A percentile compares a stretch with the other conserved stretches of the same genome.
Evolutionary conservation across 2,797 vertebrate species (phyloP).

Genomic region (Sebastes reedi): DNA sequence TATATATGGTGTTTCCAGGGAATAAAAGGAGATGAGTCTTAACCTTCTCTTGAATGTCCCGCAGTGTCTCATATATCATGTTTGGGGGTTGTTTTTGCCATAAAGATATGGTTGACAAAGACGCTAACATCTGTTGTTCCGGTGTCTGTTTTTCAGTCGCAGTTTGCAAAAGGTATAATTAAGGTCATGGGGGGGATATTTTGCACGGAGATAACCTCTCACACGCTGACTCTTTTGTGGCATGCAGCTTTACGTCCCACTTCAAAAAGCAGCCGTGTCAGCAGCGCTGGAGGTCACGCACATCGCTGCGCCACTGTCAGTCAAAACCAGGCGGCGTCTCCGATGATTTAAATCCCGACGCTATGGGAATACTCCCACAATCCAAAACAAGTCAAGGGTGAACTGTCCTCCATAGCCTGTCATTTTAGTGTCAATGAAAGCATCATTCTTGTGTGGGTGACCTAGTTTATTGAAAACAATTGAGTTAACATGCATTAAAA

Average conservation of each 20-base stretch:
- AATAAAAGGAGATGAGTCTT: constrained; percentile 67
- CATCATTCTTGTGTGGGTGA: not conserved
- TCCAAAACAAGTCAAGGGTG: not conserved
- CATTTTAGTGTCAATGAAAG: not conserved
- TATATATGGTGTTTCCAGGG: constrained; percentile 81
- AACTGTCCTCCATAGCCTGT: not conserved
- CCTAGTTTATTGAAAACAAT: not conserved
- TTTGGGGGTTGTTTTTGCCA: not conserved
- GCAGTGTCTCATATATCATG: not conserved
- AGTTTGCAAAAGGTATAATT: not conserved
- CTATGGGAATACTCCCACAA: not conserved
- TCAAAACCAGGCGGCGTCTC: constrained; percentile 31
- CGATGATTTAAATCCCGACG: constrained; percentile 18
- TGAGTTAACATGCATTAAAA: not conserved
- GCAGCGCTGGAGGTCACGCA: constrained; percentile 49
- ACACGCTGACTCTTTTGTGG: constrained; percentile 5
- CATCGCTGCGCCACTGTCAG: constrained; percentile 33
- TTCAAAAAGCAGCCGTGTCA: constrained; percentile 43
- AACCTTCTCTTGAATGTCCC: constrained; percentile 23
- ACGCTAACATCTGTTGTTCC: constrained; percentile 11
- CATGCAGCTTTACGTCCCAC: constrained; percentile 1
- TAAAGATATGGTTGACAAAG: not conserved
- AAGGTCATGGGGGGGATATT: not conserved
- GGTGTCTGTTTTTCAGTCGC: constrained; percentile 5
- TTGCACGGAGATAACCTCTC: constrained; percentile 7